Evolutionary conservation across 2,888 invertebrate species (phyloP).

Genomic region (Synergus laeviventris): DNA sequence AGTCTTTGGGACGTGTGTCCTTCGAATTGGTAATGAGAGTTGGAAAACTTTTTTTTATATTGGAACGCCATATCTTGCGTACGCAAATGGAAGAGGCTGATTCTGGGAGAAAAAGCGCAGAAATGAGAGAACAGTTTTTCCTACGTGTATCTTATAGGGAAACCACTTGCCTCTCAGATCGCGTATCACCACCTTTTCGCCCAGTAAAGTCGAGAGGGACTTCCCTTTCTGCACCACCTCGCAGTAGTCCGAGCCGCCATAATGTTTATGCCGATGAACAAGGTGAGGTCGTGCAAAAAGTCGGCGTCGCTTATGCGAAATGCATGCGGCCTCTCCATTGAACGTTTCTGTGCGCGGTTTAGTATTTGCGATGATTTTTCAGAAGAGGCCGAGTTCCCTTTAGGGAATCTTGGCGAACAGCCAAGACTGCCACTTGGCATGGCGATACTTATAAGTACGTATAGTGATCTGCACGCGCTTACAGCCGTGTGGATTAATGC

Average conservation of each 20-base stretch:
- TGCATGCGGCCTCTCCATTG: slow-evolving; percentile 36
- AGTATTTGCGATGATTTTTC: slow-evolving; percentile 54
- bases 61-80: background rate
- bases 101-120: slow-evolving; percentile 23
- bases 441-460: slow-evolving; percentile 46
- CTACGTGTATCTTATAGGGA: background rate
- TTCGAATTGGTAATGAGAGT: slow-evolving; percentile 1
- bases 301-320: slow-evolving; percentile 42
- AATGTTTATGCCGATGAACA: slow-evolving; percentile 50
- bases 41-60: background rate
- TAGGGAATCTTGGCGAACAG: slow-evolving; percentile 72
- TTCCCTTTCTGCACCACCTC: slow-evolving; percentile 29
- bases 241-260: slow-evolving; percentile 26
- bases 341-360: slow-evolving; percentile 33
- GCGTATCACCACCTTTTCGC: slow-evolving; percentile 26
- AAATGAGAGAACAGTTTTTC: slow-evolving; percentile 17
- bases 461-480: slow-evolving; percentile 32
- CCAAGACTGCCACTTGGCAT: slow-evolving; percentile 47
- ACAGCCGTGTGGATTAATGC: slow-evolving; percentile 16
- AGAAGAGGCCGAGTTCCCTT: slow-evolving; percentile 65
- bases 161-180: slow-evolving; percentile 31
- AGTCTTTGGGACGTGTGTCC: background rate
- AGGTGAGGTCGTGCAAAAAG: slow-evolving; percentile 49
- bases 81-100: slow-evolving; percentile 28
- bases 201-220: background rate